Base-by-base conservation (phyloP, 1,140 invertebrate genomes). In the Gonioctena quinquepunctata region DNA sequence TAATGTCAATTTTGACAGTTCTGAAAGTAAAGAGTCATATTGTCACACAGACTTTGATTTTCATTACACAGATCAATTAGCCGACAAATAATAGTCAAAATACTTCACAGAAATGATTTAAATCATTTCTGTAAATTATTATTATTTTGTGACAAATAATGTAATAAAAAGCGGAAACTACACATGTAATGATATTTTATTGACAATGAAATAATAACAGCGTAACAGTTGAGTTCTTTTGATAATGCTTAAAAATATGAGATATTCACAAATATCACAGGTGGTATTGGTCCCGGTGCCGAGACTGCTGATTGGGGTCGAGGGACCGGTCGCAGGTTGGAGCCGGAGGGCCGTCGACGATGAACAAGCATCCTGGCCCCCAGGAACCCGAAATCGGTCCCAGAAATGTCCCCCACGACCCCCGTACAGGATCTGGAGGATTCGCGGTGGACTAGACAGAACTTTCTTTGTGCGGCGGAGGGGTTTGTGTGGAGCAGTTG, bases 211-310 rank as follows among this genome's bases (percentile, higher is more conserved):
- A 80, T 79, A 76, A 75, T 80, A 80, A 80, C 77, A 81, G 77
- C 76, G 50, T 76, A 78, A 79, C 70, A 79, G 70, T 69, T 64
- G 28, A 63, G 61, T 76, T 66, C 67, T 73, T 71, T 79, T 79
- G 77, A 77, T 80, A 80, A 77, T 78, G 68, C 77, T 79, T 80
- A 80, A 79, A 79, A 78, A 77, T 80, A 80, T 78, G 75, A 81
- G 78, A 81, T 82, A 82, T 82, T 82, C 81, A 82, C 80, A 82
- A 82, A 76, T 82, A 82, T 82, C 81, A 82, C 81, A 82, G 81
- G 81, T 82, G 81, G 81, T 81, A 80, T 81, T 81, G 80, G 80
- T 81, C 80, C 80, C 81, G 79, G 72, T 79, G 76, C 79, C 79
- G 81, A 79, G 80, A 79, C 80, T 74, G 76, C 76, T 81, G 79